Conservation (phyloP, 1,140 invertebrate species). For the Drosophila punjabiensis region DNA sequence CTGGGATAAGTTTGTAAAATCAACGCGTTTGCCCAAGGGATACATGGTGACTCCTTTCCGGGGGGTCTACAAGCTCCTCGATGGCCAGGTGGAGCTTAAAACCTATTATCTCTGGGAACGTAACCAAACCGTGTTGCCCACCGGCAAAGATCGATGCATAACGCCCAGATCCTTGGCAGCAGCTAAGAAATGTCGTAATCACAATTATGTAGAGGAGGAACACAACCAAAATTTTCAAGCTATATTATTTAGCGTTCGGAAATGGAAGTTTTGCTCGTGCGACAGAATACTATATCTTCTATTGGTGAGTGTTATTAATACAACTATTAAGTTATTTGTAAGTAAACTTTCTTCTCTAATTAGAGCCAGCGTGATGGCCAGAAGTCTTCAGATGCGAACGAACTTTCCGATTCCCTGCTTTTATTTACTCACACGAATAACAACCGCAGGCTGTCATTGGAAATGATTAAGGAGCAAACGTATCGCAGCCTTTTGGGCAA, state of each 20-base stretch:
- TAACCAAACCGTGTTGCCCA: too few species aligned
- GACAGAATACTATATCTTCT: conserved; percentile 16
- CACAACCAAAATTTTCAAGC: rapidly evolving
- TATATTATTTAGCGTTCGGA: too few species aligned
- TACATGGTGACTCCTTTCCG: conserved; percentile 15
- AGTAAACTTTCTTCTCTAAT: too few species aligned
- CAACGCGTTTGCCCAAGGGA: not conserved
- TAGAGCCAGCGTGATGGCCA: not conserved
- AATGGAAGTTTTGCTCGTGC: not conserved
- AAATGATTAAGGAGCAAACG: not conserved
- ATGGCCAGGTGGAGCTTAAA: conserved; percentile 23
- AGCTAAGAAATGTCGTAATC: not conserved
- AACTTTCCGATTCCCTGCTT: conserved; percentile 14
- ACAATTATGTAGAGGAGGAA: not conserved
- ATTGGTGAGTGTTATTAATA: not conserved
- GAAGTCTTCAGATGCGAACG: not conserved
- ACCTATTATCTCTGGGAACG: not conserved
- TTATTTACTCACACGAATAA: conserved; percentile 16
- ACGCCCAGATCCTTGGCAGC: not conserved
- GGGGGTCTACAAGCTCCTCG: conserved; percentile 28
- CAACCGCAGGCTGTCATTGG: not conserved
- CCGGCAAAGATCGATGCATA: not conserved
- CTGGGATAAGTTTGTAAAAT: conserved; percentile 8
- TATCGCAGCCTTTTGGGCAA: not conserved
- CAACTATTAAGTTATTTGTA: too few species aligned